Evolutionary conservation across 1,140 invertebrate species (phyloP), one percentile per base, ranked within the genome.

Genomic region (Arion vulgaris): DNA sequence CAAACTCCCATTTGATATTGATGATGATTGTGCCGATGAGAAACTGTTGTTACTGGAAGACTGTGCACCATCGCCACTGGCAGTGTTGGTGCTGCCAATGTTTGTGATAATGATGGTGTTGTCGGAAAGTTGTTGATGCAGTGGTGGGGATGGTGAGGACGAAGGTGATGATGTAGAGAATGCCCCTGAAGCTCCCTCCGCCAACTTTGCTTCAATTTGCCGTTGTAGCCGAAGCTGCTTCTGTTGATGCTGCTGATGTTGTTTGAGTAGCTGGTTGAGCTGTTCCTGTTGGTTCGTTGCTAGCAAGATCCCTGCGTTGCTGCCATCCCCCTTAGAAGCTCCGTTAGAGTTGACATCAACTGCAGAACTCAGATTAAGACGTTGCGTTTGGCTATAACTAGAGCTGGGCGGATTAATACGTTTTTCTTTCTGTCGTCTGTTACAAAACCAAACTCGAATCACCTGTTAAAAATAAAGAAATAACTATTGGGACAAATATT

Each of bases 361-460:
- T 39, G 5, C 41, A 7, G 49, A 32, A 38, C 62, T 57, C 26
- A 38, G 5, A 34, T 77, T 38, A 11, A 81, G 41, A 34, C 73
- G 68, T 68, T 76, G 71, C 9, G n/a, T 62, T 13, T 75, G 71
- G 2, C 28, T 57, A 36, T 15, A 57, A 53, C 73, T 81, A 1
- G 82, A 80, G 38, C 88, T 85, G 26, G 90, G 90, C 5, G 90
- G 90, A 84, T 91, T 91, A 28, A 91, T 91, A 15, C 91, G 83
- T 94, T 99, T 99, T 93, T 99, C 98, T 93, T 99, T 99, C 93
- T 99, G 99, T 86, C 99, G 94, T 86, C 99, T 94, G 94, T 99
- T 99, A 93, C 98, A 99, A 85, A 93, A 93, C 93, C 98, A 99
- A 83, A 99, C 98, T 80, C 98, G 94, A 69, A 99, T 97, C 91